These are phyloP conservation scores for Vidua macroura DNA, from an alignment of 2,113 vertebrate genomes.

Conservation along the genomic window DNA sequence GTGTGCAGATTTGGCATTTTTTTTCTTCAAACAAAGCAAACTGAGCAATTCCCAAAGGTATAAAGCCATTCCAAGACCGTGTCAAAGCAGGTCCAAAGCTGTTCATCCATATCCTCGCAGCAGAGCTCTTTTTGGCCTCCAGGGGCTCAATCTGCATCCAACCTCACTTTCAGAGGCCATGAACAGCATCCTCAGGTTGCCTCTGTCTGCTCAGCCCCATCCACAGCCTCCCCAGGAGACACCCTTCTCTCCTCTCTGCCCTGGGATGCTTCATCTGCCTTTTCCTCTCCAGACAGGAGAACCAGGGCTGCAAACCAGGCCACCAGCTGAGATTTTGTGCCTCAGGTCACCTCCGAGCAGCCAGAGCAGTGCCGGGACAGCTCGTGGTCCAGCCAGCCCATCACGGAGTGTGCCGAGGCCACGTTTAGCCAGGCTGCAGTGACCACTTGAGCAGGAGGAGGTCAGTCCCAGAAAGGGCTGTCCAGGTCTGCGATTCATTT, in stretches of 20 bases:
- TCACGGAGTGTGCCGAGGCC: accelerated
- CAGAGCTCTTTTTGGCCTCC: background rate
- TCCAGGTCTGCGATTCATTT: background rate
- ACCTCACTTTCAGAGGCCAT: background rate
- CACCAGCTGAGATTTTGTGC: background rate
- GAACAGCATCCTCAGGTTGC: background rate
- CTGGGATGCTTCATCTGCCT: background rate
- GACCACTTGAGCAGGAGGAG: background rate
- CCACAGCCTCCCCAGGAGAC: background rate
- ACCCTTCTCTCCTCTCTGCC: background rate
- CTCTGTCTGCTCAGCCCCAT: accelerated
- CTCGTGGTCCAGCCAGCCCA: accelerated
- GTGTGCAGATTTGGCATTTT: background rate
- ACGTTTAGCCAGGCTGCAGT: background rate
- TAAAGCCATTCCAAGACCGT: background rate
- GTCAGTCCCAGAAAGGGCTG: background rate
- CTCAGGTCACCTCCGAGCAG: background rate
- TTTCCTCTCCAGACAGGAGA: background rate
- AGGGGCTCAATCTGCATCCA: background rate
- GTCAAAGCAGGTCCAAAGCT: background rate
- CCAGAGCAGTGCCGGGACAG: background rate
- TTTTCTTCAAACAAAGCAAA: background rate
- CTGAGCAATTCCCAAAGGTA: background rate
- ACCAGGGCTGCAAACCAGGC: background rate
- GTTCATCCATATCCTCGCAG: background rate